A percentile compares a stretch with the other conserved stretches of the same genome.
Evolutionary conservation across 1,140 invertebrate species (phyloP).

Genomic region (Apis dorsata): DNA sequence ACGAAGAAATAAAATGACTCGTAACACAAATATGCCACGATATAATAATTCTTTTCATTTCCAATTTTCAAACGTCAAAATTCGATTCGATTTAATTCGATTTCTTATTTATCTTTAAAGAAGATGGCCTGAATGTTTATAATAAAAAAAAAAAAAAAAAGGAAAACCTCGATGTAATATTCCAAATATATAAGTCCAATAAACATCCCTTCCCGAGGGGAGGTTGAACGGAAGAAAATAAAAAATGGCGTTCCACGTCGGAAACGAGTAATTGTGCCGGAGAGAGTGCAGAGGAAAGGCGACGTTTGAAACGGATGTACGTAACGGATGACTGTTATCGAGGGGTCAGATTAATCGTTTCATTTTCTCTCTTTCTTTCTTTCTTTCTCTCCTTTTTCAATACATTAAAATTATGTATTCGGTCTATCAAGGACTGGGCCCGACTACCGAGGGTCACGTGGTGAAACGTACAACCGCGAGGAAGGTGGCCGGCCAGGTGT

Average conservation of each 20-base stretch:
- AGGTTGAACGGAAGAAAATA: conserved; percentile 5
- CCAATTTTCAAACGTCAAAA: background rate
- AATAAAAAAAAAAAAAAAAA: too few relatives aligned
- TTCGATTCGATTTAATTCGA: background rate
- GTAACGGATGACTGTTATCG: conserved; percentile 9
- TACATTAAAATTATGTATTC: conserved; percentile 30
- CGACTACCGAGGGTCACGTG: conserved; percentile 53
- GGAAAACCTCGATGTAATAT: too few relatives aligned
- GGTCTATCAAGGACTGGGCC: conserved; percentile 36
- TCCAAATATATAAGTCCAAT: too few relatives aligned
- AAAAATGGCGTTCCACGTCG: background rate
- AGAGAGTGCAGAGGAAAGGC: background rate
- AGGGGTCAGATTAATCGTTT: conserved; percentile 18
- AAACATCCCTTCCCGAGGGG: background rate
- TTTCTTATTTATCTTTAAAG: too few relatives aligned
- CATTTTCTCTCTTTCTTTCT: background rate
- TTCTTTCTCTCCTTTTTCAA: too few relatives aligned
- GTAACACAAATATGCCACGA: too few relatives aligned
- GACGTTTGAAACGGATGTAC: conserved; percentile 29
- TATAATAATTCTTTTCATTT: background rate
- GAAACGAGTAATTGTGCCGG: conserved; percentile 35
- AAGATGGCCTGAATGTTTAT: too few relatives aligned
- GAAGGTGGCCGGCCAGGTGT: conserved; percentile 63
- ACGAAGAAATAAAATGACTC: background rate
- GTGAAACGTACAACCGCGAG: conserved; percentile 24